Conservation (phyloP, 2,113 vertebrate species). For the Murina feae region DNA sequence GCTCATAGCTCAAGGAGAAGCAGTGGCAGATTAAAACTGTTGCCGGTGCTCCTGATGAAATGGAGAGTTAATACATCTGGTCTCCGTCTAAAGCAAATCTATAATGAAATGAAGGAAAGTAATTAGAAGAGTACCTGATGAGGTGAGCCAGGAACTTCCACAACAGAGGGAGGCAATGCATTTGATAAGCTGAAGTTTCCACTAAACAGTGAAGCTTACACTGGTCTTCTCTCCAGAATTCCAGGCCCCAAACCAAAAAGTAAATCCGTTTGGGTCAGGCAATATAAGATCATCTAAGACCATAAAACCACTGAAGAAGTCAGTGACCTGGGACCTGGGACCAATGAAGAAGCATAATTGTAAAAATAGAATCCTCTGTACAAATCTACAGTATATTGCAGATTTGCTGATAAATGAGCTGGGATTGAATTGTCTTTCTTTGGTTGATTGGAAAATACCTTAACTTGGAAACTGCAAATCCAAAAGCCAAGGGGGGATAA, state of each 20-base stretch:
- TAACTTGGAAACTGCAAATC: background rate
- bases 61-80: background rate
- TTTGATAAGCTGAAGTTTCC: background rate
- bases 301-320: background rate
- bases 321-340: background rate
- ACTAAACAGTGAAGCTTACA: background rate
- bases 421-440: background rate
- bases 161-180: background rate
- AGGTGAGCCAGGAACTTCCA: background rate
- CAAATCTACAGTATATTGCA: background rate
- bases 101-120: constrained; percentile 16
- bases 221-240: background rate
- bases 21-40: background rate
- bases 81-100: background rate
- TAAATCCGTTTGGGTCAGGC: background rate
- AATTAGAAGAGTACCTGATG: constrained; percentile 14
- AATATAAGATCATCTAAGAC: background rate
- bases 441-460: background rate
- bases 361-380: background rate
- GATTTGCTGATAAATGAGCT: background rate
- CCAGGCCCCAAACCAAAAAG: background rate
- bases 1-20: background rate
- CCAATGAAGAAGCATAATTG: background rate
- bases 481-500: background rate
- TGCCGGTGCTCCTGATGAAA: background rate